A percentile compares a stretch with the other conserved stretches of the same genome.
These are phyloP conservation scores for Hipparchia sbordonii DNA, from an alignment of 2,888 invertebrate species.

Conservation along the genomic window DNA sequence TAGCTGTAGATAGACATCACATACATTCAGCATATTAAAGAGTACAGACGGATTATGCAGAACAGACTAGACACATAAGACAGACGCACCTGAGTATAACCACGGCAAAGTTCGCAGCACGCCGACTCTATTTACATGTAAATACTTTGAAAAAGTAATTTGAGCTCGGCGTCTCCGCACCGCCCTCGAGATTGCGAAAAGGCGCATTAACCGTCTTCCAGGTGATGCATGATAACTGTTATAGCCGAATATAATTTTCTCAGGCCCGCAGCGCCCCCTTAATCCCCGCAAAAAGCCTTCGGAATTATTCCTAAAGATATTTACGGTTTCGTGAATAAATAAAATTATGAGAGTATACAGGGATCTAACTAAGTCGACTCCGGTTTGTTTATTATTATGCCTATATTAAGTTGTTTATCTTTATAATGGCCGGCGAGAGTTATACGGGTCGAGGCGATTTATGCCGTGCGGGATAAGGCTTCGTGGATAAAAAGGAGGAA, in stretches of 20 bases:
- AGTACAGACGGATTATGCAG: conserved; percentile 4
- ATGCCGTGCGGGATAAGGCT: conserved; percentile 73
- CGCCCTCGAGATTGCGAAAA: conserved; percentile 82
- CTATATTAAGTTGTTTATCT: conserved; percentile 83
- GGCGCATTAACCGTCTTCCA: conserved; percentile 80
- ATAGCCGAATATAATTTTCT: conserved; percentile 83
- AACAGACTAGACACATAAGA: conserved; percentile 30
- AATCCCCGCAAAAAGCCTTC: conserved; percentile 81
- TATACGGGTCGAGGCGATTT: conserved; percentile 78
- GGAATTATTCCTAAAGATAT: conserved; percentile 81
- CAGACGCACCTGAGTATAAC: conserved; percentile 47
- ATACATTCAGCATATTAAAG: neutral
- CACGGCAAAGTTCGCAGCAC: conserved; percentile 61
- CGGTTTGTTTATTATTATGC: conserved; percentile 79
- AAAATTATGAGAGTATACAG: conserved; percentile 76
- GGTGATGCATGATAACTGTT: conserved; percentile 84
- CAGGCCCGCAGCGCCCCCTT: conserved; percentile 79
- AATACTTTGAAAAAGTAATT: conserved; percentile 84
- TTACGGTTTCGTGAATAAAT: conserved; percentile 82
- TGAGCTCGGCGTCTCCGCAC: conserved; percentile 71
- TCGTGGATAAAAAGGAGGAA: conserved; percentile 67
- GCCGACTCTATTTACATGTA: conserved; percentile 80
- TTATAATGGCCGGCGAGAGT: conserved; percentile 78
- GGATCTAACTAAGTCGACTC: conserved; percentile 70
- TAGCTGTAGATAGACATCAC: neutral